Percentiles rank a stretch among this genome's conserved stretches.
Evolutionary conservation across 2,888 invertebrate genomes (phyloP).

Genomic region (Epistrophella euchroma): DNA sequence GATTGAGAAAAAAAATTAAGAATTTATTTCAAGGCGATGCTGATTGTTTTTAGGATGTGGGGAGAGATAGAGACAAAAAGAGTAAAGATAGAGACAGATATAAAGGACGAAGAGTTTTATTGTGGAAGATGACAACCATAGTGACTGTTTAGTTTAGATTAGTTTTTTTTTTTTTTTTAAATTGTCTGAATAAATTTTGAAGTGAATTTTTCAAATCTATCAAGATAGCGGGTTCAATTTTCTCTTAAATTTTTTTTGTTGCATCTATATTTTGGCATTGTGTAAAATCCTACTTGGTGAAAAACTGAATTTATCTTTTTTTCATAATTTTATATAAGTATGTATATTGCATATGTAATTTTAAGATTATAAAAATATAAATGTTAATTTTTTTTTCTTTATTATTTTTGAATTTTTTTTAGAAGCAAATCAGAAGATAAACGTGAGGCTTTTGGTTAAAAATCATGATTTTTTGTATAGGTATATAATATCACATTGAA

Average conservation of each 20-base stretch:
- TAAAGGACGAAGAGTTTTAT: conserved; percentile 46
- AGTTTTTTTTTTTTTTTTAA: not conserved
- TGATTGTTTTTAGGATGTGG: conserved; percentile 11
- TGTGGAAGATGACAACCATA: conserved; percentile 70
- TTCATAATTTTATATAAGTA: no score
- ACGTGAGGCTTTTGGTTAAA: conserved; percentile 59
- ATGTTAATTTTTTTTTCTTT: conserved; percentile 43
- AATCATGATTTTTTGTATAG: conserved; percentile 35
- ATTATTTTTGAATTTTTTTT: conserved; percentile 45
- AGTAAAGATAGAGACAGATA: conserved; percentile 50
- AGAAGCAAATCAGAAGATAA: conserved; percentile 57
- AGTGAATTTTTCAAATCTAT: conserved; percentile 27
- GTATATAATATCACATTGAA: conserved; percentile 57
- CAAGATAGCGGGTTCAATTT: conserved; percentile 36
- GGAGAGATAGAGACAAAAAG: conserved; percentile 1
- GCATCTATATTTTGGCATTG: conserved; percentile 30
- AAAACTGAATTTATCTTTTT: conserved; percentile 43
- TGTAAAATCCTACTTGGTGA: conserved; percentile 53
- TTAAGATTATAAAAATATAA: conserved; percentile 46
- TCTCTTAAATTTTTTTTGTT: not conserved
- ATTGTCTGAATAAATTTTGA: conserved; percentile 31
- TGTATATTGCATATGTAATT: no score
- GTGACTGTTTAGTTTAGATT: conserved; percentile 29
- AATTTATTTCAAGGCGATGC: conserved; percentile 47
- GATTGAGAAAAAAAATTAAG: conserved; percentile 8